A percentile compares a stretch with the other conserved stretches of the same genome.
phyloP scores from a whole-genome alignment of 2,797 vertebrate genomes.

The Trachurus trachurus region DNA sequence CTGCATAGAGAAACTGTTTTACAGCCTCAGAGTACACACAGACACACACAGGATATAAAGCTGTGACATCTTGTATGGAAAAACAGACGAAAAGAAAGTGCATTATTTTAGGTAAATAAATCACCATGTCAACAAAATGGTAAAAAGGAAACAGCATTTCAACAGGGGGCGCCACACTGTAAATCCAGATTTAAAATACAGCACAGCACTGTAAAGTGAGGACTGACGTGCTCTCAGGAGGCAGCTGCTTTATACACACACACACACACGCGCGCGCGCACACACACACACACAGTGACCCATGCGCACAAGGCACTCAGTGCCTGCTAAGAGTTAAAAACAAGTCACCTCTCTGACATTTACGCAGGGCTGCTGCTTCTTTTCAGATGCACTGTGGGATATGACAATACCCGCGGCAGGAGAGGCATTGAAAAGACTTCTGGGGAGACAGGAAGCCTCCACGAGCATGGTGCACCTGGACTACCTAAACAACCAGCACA shows the following conservation, averaged over 20 bases:
- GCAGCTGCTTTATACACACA: constrained; percentile 65
- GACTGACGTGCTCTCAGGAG: constrained; percentile 42
- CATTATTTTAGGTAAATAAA: constrained; percentile 30
- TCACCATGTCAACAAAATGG: constrained; percentile 30
- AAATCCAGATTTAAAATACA: constrained; percentile 47
- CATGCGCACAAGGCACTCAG: constrained; percentile 19
- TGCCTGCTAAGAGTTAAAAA: constrained; percentile 80
- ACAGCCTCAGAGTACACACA: background rate
- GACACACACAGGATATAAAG: background rate
- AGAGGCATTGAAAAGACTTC: constrained; percentile 79
- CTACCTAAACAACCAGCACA: constrained; percentile 80
- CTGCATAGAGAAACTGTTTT: constrained; percentile 2
- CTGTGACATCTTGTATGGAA: background rate
- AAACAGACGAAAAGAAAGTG: background rate
- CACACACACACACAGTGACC: constrained; percentile 19
- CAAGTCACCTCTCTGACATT: constrained; percentile 85
- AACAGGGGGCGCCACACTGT: constrained; percentile 71
- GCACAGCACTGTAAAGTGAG: constrained; percentile 41
- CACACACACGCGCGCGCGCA: constrained; percentile 20
- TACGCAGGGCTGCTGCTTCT: constrained; percentile 78
- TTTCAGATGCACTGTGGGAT: constrained; percentile 81
- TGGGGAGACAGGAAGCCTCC: constrained; percentile 79
- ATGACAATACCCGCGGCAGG: constrained; percentile 81
- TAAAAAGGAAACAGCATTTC: constrained; percentile 41
- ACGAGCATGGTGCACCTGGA: constrained; percentile 79